A percentile compares a stretch with the other conserved stretches of the same genome.
These are phyloP conservation scores for Chloropsis hardwickii DNA, from an alignment of 2,113 vertebrate species.

Conservation along the genomic window DNA sequence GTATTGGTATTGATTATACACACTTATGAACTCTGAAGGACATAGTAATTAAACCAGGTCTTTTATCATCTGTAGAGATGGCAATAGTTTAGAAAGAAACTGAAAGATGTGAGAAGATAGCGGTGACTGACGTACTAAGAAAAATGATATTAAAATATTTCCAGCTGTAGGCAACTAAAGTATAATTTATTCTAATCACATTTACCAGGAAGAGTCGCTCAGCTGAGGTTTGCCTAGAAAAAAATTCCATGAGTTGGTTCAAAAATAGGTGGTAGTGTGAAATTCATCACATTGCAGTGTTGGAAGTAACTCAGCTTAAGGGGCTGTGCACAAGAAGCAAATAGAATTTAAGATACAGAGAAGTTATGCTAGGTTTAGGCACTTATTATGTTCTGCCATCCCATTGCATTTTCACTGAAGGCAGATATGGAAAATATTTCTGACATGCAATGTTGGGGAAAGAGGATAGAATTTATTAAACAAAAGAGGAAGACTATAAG, in stretches of 20 bases:
- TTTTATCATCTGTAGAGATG: neutral
- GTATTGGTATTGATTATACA: rapidly evolving
- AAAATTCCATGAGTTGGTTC: slow-evolving; percentile 1
- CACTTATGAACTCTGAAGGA: neutral
- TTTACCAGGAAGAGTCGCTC: neutral
- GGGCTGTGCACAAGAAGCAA: neutral
- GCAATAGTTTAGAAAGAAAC: neutral
- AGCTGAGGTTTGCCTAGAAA: neutral
- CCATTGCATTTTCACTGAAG: neutral
- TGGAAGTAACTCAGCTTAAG: neutral
- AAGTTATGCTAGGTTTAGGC: neutral
- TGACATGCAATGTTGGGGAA: rapidly evolving
- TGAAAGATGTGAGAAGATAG: neutral
- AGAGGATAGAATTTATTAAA: neutral
- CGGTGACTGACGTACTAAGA: neutral
- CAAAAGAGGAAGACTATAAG: neutral
- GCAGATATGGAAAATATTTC: neutral
- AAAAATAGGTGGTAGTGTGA: neutral
- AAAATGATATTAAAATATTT: neutral
- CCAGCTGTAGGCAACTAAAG: neutral
- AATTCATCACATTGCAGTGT: neutral
- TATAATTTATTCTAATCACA: neutral
- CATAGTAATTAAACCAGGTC: neutral
- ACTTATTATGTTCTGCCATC: neutral
- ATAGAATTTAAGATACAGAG: neutral